Percentiles rank a stretch among this genome's conserved stretches.
These are phyloP conservation scores for Enteromius mattozi DNA, from an alignment of 2,797 vertebrate species.

Conservation along the genomic window DNA sequence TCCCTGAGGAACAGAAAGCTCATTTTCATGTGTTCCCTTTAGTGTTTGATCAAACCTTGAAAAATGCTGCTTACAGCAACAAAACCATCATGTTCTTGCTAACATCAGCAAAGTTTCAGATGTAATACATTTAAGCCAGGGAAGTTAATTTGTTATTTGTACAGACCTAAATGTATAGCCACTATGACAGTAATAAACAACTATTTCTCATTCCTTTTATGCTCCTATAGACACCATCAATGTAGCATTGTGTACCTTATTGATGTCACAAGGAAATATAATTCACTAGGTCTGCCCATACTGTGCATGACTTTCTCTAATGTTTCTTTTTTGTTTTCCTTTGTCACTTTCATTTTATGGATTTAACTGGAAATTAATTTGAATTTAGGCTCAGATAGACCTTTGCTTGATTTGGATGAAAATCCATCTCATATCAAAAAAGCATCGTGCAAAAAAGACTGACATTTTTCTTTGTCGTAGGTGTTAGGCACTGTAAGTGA, in stretches of 20 bases:
- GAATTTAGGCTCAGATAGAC: neutral
- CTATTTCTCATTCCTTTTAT: conserved; percentile 6
- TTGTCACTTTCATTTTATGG: neutral
- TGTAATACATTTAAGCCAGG: neutral
- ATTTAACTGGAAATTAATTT: neutral
- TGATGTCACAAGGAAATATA: neutral
- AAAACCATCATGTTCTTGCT: neutral
- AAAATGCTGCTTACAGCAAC: conserved; percentile 29
- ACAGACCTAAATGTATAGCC: neutral
- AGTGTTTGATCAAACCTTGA: neutral
- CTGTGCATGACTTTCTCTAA: neutral
- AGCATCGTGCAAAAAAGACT: conserved; percentile 71
- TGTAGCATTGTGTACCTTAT: neutral
- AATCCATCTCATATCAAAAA: conserved; percentile 69
- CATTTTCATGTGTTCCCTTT: conserved; percentile 8
- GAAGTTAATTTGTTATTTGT: neutral
- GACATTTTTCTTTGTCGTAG: conserved; percentile 79
- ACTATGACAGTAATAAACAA: neutral
- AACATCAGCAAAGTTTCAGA: conserved; percentile 6
- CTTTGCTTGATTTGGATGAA: neutral
- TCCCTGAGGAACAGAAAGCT: conserved; percentile 22
- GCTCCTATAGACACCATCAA: neutral
- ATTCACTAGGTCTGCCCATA: neutral
- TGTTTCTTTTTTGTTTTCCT: neutral
- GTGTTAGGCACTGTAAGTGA: conserved; percentile 73